These are phyloP conservation scores for Pteria penguin DNA, from an alignment of 2,888 invertebrate genomes.

Conservation along the genomic window DNA sequence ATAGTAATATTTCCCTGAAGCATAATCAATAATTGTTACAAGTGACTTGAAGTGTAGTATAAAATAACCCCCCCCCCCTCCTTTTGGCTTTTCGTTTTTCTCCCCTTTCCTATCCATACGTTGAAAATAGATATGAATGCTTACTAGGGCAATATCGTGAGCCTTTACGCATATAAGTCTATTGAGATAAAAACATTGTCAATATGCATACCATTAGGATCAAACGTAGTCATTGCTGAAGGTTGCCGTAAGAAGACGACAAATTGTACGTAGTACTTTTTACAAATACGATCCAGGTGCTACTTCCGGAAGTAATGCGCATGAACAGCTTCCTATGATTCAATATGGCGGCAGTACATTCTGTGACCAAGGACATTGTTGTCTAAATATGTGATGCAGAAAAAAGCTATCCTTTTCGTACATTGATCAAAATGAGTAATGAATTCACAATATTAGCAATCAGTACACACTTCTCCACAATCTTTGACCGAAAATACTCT, in stretches of 20 bases:
- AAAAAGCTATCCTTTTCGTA: neutral
- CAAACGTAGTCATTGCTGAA: conserved; percentile 19
- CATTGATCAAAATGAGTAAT: conserved; percentile 30
- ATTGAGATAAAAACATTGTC: too few species aligned
- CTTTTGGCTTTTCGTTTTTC: too few species aligned
- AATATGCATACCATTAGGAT: conserved; percentile 18
- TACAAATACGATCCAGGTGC: neutral
- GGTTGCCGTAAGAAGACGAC: too few species aligned
- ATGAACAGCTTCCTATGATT: conserved; percentile 51
- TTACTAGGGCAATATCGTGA: too few species aligned
- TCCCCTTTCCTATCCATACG: too few species aligned
- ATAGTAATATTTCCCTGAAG: too few species aligned
- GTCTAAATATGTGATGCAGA: conserved; percentile 15
- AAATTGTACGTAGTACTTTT: too few species aligned
- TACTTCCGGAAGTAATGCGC: conserved; percentile 31
- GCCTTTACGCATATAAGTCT: too few species aligned
- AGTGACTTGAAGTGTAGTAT: too few species aligned
- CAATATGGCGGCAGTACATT: conserved; percentile 49
- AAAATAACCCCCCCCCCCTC: too few species aligned
- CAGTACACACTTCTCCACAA: neutral
- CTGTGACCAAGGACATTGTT: conserved; percentile 35
- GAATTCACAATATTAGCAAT: neutral
- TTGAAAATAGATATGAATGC: too few species aligned
- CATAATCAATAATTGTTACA: too few species aligned
- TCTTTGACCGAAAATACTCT: neutral